Percentiles rank a stretch among this genome's conserved stretches.
Conservation (phyloP, 2,797 vertebrate species). For the Sebastolobus alascanus region DNA sequence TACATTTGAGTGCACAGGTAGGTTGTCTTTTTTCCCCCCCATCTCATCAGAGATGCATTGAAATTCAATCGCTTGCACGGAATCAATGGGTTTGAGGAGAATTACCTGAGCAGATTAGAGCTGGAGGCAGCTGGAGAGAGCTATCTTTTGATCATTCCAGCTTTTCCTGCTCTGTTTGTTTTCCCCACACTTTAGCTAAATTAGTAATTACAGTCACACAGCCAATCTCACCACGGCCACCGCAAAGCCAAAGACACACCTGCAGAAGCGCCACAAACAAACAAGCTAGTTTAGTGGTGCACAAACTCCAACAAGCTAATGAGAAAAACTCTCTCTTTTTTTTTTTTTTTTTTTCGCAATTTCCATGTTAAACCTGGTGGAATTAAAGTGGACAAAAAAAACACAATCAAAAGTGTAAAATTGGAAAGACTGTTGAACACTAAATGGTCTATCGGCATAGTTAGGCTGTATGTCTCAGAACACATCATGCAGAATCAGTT, state of each 20-base stretch:
- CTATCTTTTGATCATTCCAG: slow-evolving; percentile 69
- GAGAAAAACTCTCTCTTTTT: slow-evolving; percentile 58
- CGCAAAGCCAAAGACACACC: slow-evolving; percentile 80
- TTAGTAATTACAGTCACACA: slow-evolving; percentile 86
- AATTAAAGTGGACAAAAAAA: slow-evolving; percentile 48
- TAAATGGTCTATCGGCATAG: slow-evolving; percentile 17
- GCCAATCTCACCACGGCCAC: slow-evolving; percentile 79
- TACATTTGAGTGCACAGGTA: slow-evolving; percentile 78
- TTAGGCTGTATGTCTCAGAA: background rate
- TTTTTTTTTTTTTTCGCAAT: slow-evolving; percentile 42
- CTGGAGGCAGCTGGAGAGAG: slow-evolving; percentile 76
- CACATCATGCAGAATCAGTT: background rate
- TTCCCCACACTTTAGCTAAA: slow-evolving; percentile 85
- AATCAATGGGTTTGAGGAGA: slow-evolving; percentile 83
- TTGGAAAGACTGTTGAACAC: slow-evolving; percentile 21
- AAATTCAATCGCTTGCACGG: slow-evolving; percentile 83
- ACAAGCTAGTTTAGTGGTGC: slow-evolving; percentile 72
- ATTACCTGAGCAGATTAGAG: slow-evolving; percentile 85
- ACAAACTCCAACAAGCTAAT: slow-evolving; percentile 72
- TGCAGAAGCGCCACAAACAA: slow-evolving; percentile 79
- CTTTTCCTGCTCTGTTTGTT: slow-evolving; percentile 82
- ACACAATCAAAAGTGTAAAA: slow-evolving; percentile 45
- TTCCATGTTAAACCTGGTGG: slow-evolving; percentile 53
- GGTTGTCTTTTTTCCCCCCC: slow-evolving; percentile 42
- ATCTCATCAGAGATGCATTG: slow-evolving; percentile 80